These are phyloP conservation scores for Amia ocellicauda DNA, from an alignment of 2,113 vertebrate species.

Conservation along the genomic window DNA sequence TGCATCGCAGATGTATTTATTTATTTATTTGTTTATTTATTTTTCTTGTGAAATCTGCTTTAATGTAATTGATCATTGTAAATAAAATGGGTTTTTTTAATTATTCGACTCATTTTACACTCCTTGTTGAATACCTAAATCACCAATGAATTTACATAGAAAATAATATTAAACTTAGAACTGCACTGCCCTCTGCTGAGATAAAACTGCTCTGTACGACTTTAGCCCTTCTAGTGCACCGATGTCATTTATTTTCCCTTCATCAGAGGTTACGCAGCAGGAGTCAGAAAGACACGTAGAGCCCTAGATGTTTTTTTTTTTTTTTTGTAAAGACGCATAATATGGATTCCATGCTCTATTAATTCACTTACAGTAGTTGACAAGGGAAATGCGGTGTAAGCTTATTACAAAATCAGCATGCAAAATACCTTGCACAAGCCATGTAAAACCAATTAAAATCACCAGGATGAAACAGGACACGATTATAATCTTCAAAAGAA, in stretches of 20 bases:
- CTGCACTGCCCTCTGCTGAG: conserved; percentile 52
- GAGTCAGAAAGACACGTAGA: conserved; percentile 29
- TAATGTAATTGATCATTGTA: too few species aligned
- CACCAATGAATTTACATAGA: too few species aligned
- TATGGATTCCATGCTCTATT: conserved; percentile 60
- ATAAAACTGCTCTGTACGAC: too few species aligned
- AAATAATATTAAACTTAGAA: too few species aligned
- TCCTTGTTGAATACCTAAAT: too few species aligned
- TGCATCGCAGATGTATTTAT: too few species aligned
- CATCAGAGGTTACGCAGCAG: conserved; percentile 34
- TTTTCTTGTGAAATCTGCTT: too few species aligned
- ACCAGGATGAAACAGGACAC: conserved; percentile 63
- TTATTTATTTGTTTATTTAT: neutral
- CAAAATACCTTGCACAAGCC: conserved; percentile 53
- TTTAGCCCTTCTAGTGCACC: neutral
- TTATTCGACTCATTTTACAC: too few species aligned
- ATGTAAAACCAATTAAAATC: conserved; percentile 66
- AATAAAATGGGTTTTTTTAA: too few species aligned
- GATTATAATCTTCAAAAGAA: conserved; percentile 70
- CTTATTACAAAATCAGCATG: conserved; percentile 61
- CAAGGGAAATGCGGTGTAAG: conserved; percentile 52
- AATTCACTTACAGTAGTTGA: conserved; percentile 56
- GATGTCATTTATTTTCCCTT: conserved; percentile 46
- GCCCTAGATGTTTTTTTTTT: neutral
- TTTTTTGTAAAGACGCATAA: conserved; percentile 25